These are phyloP conservation scores for Itoplectis maculator DNA, from an alignment of 2,888 invertebrate species.

Conservation along the genomic window DNA sequence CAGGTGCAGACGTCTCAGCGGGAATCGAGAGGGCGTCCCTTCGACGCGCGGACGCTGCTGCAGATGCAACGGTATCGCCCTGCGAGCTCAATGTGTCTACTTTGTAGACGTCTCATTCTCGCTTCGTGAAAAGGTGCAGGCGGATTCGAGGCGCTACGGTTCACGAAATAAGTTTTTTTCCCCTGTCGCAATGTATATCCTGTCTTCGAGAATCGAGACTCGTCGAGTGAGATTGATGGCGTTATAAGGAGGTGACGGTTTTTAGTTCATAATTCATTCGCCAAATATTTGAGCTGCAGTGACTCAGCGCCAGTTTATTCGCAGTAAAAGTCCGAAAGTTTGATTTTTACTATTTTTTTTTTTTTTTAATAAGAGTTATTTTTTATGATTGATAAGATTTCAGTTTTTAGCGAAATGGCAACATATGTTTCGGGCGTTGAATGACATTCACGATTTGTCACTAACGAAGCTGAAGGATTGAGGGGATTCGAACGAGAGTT, in stretches of 20 bases:
- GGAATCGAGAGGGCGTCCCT: slow-evolving; percentile 62
- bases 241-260: not conserved
- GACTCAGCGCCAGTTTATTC: not conserved
- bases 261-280: not conserved
- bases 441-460: slow-evolving; percentile 10
- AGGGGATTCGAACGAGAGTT: slow-evolving; percentile 3
- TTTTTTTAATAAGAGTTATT: too few species aligned
- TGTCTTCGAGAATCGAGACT: slow-evolving; percentile 26
- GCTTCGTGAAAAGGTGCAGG: slow-evolving; percentile 33
- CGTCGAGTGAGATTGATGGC: slow-evolving; percentile 18
- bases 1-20: slow-evolving; percentile 69
- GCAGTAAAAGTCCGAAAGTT: not conserved
- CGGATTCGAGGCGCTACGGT: slow-evolving; percentile 19
- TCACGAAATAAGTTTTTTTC: slow-evolving; percentile 51
- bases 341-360: too few species aligned
- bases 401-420: not conserved
- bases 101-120: slow-evolving; percentile 21
- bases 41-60: slow-evolving; percentile 20
- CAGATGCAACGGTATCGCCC: slow-evolving; percentile 61
- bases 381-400: not conserved
- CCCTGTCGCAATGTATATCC: slow-evolving; percentile 24
- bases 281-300: not conserved
- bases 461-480: slow-evolving; percentile 34
- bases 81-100: slow-evolving; percentile 3
- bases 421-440: slow-evolving; percentile 20